phyloP scores from a whole-genome alignment of 2,797 vertebrate genomes.

The Syngnathus rostellatus region DNA sequence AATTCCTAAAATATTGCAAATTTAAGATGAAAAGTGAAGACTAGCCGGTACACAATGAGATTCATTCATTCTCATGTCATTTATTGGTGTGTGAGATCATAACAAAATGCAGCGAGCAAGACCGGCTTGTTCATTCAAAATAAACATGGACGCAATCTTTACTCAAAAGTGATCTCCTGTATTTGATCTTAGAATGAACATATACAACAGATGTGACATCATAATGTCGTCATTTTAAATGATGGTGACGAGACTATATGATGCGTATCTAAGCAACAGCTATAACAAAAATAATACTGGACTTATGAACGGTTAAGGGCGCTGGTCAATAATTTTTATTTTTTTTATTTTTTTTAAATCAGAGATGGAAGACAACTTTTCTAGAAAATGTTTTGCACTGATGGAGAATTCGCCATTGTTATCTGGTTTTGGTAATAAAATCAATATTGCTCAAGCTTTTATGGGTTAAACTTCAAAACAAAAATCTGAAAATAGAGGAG shows the following conservation, averaged over 20 bases:
- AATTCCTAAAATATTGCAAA: background rate
- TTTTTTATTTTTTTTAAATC: no score
- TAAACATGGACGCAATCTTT: background rate
- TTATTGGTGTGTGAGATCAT: background rate
- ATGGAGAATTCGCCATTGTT: no score
- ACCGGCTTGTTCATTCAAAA: background rate
- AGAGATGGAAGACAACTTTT: no score
- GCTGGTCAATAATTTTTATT: no score
- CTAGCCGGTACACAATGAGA: background rate
- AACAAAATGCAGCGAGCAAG: background rate
- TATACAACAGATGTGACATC: background rate
- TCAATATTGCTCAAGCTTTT: no score
- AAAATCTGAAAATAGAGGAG: no score
- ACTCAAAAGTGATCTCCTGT: background rate
- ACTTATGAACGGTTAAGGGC: background rate
- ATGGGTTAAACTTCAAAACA: no score
- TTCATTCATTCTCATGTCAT: background rate
- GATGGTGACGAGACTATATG: background rate
- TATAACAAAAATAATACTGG: background rate
- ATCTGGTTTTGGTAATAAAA: no score
- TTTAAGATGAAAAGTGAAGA: background rate
- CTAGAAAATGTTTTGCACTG: no score
- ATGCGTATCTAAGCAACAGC: background rate
- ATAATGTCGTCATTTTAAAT: background rate
- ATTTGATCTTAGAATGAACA: background rate